Evolutionary conservation across 2,888 invertebrate genomes (phyloP), one percentile per base, ranked within the genome.

Genomic region (Empis stercorea): DNA sequence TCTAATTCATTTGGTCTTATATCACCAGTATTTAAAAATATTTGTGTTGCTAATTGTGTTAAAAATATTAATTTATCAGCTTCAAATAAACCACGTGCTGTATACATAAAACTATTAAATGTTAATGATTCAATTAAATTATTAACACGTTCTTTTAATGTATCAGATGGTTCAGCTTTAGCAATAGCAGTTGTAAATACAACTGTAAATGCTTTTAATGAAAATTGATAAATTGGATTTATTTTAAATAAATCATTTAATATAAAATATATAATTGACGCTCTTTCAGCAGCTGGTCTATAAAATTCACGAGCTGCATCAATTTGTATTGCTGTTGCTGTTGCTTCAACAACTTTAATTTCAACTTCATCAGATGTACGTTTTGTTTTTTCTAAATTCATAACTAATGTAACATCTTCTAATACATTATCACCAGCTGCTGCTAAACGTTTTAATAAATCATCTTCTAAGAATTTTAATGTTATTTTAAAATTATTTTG

Each of bases 401-500:
- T 81, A 0, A 95, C 95, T 2, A 95, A 73, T 1, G 86, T 86
- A 0, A 87, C 84, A 66, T 95, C 94, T 46, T 87, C 88, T 16
- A 95, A 71, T 51, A 96, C 91, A 62, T 95, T 86, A 1, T 92
- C 92, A 6, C 91, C 88, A 4, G 94, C 94, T 4, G 91, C 84
- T 0, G 93, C 87, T 51, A 95, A 66, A 44, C 92, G 77, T 51
- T 84, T 84, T 41, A 95, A 70, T 14, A 95, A 72, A 62, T 91
- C 88, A 61, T 95, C 94, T 73, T 95, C 95, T n/a, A 94, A 74
- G 42, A 76, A 76, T 64, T 94, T 95, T 16, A 95, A 71, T 0
- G 86, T 87, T 49, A 95, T 94, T 71, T 94, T 95, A 63, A 93
- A 94, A 61, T 87, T 86, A 60, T 95, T 95, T 62, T 94, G 93